Evolutionary conservation across 2,888 invertebrate species (phyloP).

Genomic region (Glaucopsyche alexis): DNA sequence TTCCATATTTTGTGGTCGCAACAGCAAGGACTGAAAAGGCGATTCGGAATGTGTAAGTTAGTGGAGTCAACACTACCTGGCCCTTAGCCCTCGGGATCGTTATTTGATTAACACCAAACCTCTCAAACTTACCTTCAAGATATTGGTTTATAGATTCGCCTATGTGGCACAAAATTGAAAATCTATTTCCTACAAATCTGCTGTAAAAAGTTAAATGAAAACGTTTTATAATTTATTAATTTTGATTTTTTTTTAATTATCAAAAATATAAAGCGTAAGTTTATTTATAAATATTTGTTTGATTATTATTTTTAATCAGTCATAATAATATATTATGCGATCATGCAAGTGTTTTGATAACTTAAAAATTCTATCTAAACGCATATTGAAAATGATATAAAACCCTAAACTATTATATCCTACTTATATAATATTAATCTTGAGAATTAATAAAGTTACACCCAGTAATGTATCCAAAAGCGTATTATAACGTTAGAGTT

Average conservation of each 20-base stretch:
- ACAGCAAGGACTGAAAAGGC: slow-evolving; percentile 51
- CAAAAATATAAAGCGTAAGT: too few species aligned
- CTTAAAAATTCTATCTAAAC: too few species aligned
- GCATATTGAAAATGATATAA: too few species aligned
- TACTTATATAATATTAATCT: not conserved
- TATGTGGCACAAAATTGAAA: not conserved
- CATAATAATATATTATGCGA: too few species aligned
- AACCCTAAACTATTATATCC: too few species aligned
- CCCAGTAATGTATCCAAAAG: not conserved
- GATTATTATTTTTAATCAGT: too few species aligned
- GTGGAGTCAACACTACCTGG: slow-evolving; percentile 44
- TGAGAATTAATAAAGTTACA: slow-evolving; percentile 15
- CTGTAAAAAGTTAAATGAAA: not conserved
- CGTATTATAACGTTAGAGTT: slow-evolving; percentile 24
- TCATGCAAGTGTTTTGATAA: not conserved
- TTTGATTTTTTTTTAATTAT: too few species aligned
- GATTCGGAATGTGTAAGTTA: slow-evolving; percentile 45
- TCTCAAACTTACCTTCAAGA: slow-evolving; percentile 3
- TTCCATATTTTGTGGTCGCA: slow-evolving; percentile 29
- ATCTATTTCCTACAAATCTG: not conserved
- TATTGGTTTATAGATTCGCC: slow-evolving; percentile 15
- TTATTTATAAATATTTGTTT: too few species aligned
- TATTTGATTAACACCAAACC: slow-evolving; percentile 65
- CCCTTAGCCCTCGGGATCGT: slow-evolving; percentile 40
- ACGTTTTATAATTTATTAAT: not conserved